phyloP scores from a whole-genome alignment of 2,888 invertebrate genomes.

The Aradus depressus region DNA sequence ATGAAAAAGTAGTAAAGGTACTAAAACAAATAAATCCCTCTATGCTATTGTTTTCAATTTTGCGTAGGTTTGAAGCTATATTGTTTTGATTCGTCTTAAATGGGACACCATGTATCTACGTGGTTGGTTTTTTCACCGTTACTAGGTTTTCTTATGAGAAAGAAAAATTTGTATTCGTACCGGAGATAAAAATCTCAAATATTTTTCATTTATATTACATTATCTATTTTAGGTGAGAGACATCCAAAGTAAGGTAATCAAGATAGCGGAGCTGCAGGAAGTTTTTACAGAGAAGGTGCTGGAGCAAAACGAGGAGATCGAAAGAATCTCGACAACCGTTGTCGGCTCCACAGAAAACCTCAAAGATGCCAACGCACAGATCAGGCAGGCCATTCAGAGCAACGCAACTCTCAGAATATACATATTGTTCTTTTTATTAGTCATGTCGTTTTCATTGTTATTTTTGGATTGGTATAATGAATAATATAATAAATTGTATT shows the following conservation, averaged over 20 bases:
- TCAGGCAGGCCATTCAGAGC: conserved; percentile 90
- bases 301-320: conserved; percentile 88
- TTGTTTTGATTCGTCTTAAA: no score
- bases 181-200: no score
- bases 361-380: conserved; percentile 92
- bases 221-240: conserved; percentile 47
- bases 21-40: background rate
- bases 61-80: no score
- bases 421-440: conserved; percentile 87
- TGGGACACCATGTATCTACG: no score
- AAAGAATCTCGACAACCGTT: conserved; percentile 76
- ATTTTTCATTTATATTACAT: no score
- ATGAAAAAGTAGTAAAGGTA: no score
- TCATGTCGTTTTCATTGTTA: conserved; percentile 88
- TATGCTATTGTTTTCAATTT: background rate
- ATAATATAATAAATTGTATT: conserved; percentile 36
- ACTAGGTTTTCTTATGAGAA: no score
- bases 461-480: conserved; percentile 99
- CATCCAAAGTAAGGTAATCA: conserved; percentile 84
- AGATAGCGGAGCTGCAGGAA: conserved; percentile 90
- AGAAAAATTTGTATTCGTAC: no score
- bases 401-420: conserved; percentile 92
- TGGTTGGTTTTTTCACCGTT: no score
- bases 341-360: conserved; percentile 91
- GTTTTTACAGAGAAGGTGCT: conserved; percentile 92